Percentiles rank a stretch among this genome's conserved stretches.
These are phyloP conservation scores for Piprites chloris DNA, from an alignment of 2,113 vertebrate species.

Conservation along the genomic window DNA sequence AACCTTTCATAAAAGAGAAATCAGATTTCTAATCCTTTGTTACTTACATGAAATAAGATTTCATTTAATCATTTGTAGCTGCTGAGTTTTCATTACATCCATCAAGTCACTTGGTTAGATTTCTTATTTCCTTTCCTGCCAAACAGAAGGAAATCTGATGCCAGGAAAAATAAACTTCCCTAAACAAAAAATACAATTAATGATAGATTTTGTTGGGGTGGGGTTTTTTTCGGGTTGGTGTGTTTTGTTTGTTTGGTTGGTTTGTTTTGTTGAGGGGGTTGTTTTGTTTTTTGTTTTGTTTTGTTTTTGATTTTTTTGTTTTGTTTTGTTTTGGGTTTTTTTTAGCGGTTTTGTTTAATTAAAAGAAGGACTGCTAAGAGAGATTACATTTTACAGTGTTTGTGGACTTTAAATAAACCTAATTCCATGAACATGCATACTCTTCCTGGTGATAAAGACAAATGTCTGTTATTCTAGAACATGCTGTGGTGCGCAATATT, in stretches of 20 bases:
- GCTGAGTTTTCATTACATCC: background rate
- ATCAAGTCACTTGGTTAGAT: background rate
- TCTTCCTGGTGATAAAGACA: background rate
- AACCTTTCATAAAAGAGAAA: conserved; percentile 2
- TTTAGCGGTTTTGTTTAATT: background rate
- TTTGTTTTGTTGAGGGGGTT: no score
- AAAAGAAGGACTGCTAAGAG: background rate
- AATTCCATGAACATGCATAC: background rate
- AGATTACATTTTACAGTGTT: background rate
- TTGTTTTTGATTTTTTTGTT: no score
- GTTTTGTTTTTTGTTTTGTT: no score
- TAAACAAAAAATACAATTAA: background rate
- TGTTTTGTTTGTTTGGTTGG: no score
- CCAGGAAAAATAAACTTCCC: background rate
- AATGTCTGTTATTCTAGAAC: background rate
- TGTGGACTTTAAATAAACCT: background rate
- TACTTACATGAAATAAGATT: background rate
- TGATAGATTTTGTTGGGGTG: background rate
- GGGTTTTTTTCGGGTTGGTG: background rate
- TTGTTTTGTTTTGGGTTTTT: background rate
- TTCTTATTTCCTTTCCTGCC: background rate
- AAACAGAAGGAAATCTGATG: background rate
- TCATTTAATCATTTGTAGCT: background rate
- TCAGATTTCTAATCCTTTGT: background rate
- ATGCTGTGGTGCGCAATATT: background rate